Evolutionary conservation across 2,888 invertebrate species (phyloP), one percentile per base, ranked within the genome.

Genomic region (Noctua comes): DNA sequence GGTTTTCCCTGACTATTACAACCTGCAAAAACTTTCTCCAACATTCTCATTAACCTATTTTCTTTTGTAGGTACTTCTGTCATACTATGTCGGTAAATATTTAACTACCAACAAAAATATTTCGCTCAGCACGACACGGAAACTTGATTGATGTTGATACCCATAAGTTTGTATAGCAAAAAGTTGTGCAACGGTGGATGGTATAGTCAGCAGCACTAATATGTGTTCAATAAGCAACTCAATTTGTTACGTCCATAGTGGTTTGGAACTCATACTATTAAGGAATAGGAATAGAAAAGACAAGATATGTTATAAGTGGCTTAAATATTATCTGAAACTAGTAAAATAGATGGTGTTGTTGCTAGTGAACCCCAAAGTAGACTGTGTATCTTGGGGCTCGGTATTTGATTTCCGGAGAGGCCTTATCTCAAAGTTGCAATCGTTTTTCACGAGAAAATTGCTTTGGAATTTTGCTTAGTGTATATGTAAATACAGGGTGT

Each of bases 121-220:
- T 68, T 48, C 27, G 51, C 16, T 69, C 16, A 46, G 18, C 48
- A 54, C 54, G 31, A n/a, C 46, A 48, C 18, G 48, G 11, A 16
- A 8, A 31, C n/a, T 65, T 84, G 80, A 84, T 83, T 82, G 80
- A 88, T 88, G 73, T 81, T 48, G 68, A 46, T 46, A 6, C 21
- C 57, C 46, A 59, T 10, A n/a, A 46, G 70, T 72, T 64, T 72
- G 73, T 83, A 43, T 48, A 59, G 54, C 13, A 82, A 82, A 85
- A 87, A 84, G 78, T 86, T 79, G 40, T 80, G 65, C 65, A 68
- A 21, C 76, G 73, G 64, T 80, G 69, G 76, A 70, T 76, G 36
- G 77, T 73, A 79, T 43, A 66, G 43, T 66, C 66, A 10, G 0
- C 2, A 36, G 24, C 43, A 18, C 4, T 0, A 13, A 24, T 40